A percentile compares a stretch with the other conserved stretches of the same genome.
Conservation (phyloP, 2,113 vertebrate genomes). For the Poeciliopsis retropinna region DNA sequence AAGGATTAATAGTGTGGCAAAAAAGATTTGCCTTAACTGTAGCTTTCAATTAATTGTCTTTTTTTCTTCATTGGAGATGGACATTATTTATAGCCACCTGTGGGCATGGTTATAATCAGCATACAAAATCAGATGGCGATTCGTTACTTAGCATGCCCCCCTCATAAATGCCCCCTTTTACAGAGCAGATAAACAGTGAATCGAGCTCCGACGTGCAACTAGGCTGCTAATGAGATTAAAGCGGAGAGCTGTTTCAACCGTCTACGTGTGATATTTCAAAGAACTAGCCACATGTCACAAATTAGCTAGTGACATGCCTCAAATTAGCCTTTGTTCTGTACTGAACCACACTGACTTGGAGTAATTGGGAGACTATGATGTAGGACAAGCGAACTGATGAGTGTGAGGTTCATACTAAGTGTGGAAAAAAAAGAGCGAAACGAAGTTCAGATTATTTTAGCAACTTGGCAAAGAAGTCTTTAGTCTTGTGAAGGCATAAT, state of each 20-base stretch:
- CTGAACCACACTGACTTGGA: constrained; percentile 58
- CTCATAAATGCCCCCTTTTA: constrained; percentile 32
- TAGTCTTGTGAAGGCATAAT: constrained; percentile 9
- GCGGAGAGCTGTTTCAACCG: constrained; percentile 56
- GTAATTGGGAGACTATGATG: constrained; percentile 68
- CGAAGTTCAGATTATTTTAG: constrained; percentile 27
- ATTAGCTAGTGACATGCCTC: constrained; percentile 71
- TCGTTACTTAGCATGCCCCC: constrained; percentile 3
- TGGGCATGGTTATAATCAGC: constrained; percentile 6
- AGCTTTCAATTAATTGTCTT: background rate
- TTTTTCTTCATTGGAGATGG: background rate
- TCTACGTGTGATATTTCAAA: constrained; percentile 74
- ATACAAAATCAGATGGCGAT: background rate
- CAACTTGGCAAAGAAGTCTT: constrained; percentile 6
- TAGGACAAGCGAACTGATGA: constrained; percentile 56
- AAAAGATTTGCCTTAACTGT: constrained; percentile 6
- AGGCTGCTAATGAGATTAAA: constrained; percentile 67
- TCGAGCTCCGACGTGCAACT: constrained; percentile 29
- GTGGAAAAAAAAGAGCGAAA: constrained; percentile 14
- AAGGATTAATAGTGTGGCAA: background rate
- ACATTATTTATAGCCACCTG: background rate
- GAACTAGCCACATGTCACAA: constrained; percentile 68
- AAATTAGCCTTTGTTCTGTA: constrained; percentile 73
- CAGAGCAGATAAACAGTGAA: constrained; percentile 33
- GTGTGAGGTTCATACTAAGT: constrained; percentile 31